These are phyloP conservation scores for Pseudolaguvia tuberculata DNA, from an alignment of 2,113 vertebrate genomes.

Conservation along the genomic window DNA sequence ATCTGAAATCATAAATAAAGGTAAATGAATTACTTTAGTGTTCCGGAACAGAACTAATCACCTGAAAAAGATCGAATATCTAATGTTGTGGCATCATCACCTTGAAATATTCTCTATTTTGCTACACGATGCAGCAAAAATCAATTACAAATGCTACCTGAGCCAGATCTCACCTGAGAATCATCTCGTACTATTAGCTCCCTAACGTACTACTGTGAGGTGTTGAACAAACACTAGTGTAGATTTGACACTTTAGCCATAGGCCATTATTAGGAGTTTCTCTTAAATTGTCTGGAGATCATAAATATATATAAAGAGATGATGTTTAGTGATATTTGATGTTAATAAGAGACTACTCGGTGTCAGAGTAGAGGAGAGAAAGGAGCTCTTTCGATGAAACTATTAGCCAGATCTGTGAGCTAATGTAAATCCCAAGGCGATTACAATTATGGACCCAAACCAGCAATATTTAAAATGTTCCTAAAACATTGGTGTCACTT, in stretches of 20 bases:
- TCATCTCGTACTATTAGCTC: neutral
- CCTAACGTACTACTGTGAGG: neutral
- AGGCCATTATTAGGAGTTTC: neutral
- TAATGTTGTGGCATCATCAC: neutral
- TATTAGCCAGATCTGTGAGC: slow-evolving; percentile 43
- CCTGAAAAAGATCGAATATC: neutral
- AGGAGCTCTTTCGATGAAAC: slow-evolving; percentile 32
- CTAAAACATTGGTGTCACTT: slow-evolving; percentile 58
- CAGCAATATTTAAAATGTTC: slow-evolving; percentile 64
- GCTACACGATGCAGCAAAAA: neutral
- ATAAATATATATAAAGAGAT: neutral
- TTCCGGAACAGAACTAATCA: neutral
- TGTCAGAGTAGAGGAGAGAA: slow-evolving; percentile 4
- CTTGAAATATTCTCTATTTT: neutral
- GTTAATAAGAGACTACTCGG: slow-evolving; percentile 1
- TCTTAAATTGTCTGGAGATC: slow-evolving; percentile 12
- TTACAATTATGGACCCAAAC: slow-evolving; percentile 54
- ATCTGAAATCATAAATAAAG: neutral
- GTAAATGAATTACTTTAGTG: neutral
- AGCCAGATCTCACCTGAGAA: neutral
- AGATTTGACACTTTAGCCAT: neutral
- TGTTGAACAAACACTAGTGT: neutral
- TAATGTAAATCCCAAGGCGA: slow-evolving; percentile 66
- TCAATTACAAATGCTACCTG: neutral
- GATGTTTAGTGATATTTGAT: neutral